phyloP scores from a whole-genome alignment of 2,797 vertebrate genomes.

The Loris lydekkerianus region DNA sequence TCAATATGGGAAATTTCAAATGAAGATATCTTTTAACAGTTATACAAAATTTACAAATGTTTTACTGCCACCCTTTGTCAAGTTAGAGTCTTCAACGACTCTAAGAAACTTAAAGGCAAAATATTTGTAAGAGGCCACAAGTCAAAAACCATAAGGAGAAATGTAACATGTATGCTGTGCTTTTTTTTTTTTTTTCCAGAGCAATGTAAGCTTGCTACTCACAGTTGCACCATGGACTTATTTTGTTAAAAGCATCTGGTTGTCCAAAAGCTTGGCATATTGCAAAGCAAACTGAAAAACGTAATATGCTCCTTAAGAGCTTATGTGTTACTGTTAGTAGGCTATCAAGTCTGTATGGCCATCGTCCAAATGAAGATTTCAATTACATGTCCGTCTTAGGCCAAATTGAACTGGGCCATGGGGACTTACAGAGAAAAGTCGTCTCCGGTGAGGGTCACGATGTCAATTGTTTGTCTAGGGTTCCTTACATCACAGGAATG shows the following conservation, averaged over 20 bases:
- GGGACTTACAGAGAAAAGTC: background rate
- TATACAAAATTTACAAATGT: background rate
- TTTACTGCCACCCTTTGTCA: background rate
- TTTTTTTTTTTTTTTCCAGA: background rate
- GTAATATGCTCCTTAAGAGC: background rate
- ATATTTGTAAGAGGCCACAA: background rate
- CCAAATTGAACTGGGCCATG: background rate
- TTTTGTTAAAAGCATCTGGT: background rate
- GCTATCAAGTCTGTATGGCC: too few relatives aligned
- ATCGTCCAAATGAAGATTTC: background rate
- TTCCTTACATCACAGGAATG: background rate
- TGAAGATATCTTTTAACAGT: background rate
- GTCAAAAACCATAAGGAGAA: background rate
- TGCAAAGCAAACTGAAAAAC: background rate
- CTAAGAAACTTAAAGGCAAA: background rate
- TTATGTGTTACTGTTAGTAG: background rate
- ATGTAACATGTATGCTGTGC: fast-evolving
- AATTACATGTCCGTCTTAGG: fast-evolving
- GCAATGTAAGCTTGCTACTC: background rate
- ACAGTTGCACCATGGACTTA: too few relatives aligned
- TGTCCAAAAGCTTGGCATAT: background rate
- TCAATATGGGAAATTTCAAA: background rate
- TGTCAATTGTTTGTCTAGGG: background rate
- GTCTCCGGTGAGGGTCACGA: background rate
- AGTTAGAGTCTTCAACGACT: background rate